Percentiles rank a stretch among this genome's conserved stretches.
These are phyloP conservation scores for Laothoe populi DNA, from an alignment of 2,888 invertebrate species.

Conservation along the genomic window DNA sequence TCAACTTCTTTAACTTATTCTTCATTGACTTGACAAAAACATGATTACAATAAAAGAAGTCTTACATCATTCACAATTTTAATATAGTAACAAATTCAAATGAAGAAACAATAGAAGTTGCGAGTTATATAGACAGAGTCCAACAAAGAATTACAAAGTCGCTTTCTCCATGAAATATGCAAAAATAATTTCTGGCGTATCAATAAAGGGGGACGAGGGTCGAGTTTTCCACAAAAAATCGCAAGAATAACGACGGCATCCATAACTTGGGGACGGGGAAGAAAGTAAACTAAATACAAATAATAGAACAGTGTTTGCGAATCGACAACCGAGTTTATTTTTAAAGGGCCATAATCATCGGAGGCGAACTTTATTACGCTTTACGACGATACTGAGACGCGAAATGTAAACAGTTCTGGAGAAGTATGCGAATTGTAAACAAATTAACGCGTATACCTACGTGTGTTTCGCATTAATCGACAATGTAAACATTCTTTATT, in stretches of 20 bases:
- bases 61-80: constrained; percentile 11
- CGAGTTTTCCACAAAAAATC: constrained; percentile 54
- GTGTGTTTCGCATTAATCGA: constrained; percentile 55
- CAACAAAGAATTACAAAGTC: constrained; percentile 28
- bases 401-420: constrained; percentile 66
- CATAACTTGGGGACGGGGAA: constrained; percentile 59
- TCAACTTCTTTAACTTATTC: neutral
- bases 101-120: constrained; percentile 9
- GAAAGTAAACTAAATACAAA: constrained; percentile 73
- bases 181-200: constrained; percentile 49
- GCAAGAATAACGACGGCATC: constrained; percentile 69
- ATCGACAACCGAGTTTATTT: constrained; percentile 73
- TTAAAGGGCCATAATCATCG: constrained; percentile 76
- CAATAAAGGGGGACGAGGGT: constrained; percentile 55
- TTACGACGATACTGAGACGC: constrained; percentile 61
- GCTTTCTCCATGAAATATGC: constrained; percentile 18
- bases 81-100: constrained; percentile 8
- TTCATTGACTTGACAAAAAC: neutral
- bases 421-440: constrained; percentile 72
- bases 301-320: constrained; percentile 65
- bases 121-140: constrained; percentile 30
- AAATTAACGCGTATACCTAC: constrained; percentile 64
- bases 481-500: constrained; percentile 56
- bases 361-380: constrained; percentile 72
- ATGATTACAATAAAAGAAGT: constrained; percentile 8